A percentile compares a stretch with the other conserved stretches of the same genome.
These are phyloP conservation scores for Ctena decussata DNA, from an alignment of 2,888 invertebrate genomes.

Conservation along the genomic window DNA sequence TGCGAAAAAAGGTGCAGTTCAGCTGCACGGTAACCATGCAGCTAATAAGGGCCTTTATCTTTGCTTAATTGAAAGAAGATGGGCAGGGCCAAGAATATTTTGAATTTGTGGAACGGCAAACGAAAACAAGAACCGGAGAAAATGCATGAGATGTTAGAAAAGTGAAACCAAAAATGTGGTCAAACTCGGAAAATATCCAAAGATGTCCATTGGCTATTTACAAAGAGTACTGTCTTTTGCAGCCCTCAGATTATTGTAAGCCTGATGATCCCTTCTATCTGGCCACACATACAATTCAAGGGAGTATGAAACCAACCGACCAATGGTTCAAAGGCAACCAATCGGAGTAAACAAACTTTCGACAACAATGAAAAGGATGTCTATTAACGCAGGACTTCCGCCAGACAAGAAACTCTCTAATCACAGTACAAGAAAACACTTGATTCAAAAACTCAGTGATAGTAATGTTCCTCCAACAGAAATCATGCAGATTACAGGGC, in stretches of 20 bases:
- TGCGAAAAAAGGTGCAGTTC: too few relatives aligned
- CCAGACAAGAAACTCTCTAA: slow-evolving; percentile 23
- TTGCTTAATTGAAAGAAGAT: slow-evolving; percentile 23
- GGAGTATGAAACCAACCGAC: background rate
- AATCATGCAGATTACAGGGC: slow-evolving; percentile 54
- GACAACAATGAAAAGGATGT: slow-evolving; percentile 29
- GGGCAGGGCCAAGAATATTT: slow-evolving; percentile 34
- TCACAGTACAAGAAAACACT: slow-evolving; percentile 39
- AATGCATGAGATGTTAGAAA: slow-evolving; percentile 41
- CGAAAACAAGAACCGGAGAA: slow-evolving; percentile 46
- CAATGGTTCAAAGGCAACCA: slow-evolving; percentile 15
- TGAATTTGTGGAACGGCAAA: slow-evolving; percentile 38
- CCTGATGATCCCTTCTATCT: slow-evolving; percentile 39
- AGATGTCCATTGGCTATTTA: slow-evolving; percentile 34
- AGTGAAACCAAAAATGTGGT: slow-evolving; percentile 50
- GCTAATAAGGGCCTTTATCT: too few relatives aligned
- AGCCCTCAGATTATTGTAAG: slow-evolving; percentile 26
- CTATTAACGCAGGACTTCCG: background rate
- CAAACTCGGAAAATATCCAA: background rate
- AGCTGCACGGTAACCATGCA: too few relatives aligned
- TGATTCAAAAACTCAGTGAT: slow-evolving; percentile 43
- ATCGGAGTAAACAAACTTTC: slow-evolving; percentile 38
- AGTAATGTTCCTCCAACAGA: slow-evolving; percentile 47
- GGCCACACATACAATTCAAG: slow-evolving; percentile 30
- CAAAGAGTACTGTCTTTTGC: slow-evolving; percentile 24